A percentile compares a stretch with the other conserved stretches of the same genome.
Conservation (phyloP, 2,113 vertebrate species). For the Plotosus lineatus region DNA sequence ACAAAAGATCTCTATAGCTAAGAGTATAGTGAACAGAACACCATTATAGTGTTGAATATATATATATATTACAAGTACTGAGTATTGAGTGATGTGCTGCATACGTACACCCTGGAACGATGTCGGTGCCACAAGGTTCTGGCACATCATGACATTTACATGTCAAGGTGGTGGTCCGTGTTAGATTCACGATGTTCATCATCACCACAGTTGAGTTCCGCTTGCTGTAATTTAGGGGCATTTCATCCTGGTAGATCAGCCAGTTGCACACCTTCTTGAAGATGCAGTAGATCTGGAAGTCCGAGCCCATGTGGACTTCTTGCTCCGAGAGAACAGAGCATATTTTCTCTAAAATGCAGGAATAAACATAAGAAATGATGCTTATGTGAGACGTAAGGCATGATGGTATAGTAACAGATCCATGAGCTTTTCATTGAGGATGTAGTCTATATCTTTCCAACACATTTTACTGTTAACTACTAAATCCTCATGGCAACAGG, state of each 20-base stretch:
- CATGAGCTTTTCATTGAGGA: not conserved
- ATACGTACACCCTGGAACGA: conserved; percentile 70
- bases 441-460: not conserved
- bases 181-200: conserved; percentile 59
- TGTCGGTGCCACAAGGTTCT: conserved; percentile 72
- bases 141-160: conserved; percentile 52
- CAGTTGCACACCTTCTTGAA: conserved; percentile 52
- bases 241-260: conserved; percentile 17
- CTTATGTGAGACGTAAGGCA: not conserved
- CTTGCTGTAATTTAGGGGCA: not conserved
- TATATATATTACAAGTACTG: not conserved
- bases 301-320: conserved; percentile 59
- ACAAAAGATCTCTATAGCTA: not conserved
- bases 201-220: conserved; percentile 29
- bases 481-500: not conserved
- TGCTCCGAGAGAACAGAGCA: conserved; percentile 61
- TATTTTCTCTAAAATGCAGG: conserved; percentile 36
- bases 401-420: not conserved
- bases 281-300: conserved; percentile 66
- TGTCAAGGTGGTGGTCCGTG: conserved; percentile 57
- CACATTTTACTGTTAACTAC: not conserved
- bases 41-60: not conserved
- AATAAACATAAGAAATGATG: not conserved
- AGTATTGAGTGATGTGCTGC: not conserved
- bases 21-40: not conserved